These are phyloP conservation scores for Danionella dracula DNA, from an alignment of 2,797 vertebrate species.

Conservation along the genomic window DNA sequence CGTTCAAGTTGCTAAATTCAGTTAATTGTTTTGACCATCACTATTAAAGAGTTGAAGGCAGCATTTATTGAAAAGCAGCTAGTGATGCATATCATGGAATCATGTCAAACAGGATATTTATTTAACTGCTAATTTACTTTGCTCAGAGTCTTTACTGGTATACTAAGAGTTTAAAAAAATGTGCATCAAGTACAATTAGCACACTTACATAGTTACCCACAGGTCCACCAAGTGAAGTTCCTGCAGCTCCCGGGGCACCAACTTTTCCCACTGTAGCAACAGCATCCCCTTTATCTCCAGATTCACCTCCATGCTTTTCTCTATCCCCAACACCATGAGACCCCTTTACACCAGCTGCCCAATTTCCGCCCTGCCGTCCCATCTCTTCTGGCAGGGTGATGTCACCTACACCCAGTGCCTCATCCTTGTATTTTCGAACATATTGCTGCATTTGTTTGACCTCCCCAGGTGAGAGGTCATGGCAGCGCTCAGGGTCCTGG, in stretches of 20 bases:
- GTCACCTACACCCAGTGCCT: constrained; percentile 90
- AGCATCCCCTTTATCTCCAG: constrained; percentile 8
- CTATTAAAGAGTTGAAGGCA: too few species aligned
- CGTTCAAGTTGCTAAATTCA: too few species aligned
- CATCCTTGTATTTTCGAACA: constrained; percentile 92
- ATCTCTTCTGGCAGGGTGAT: constrained; percentile 83
- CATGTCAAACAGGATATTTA: too few species aligned
- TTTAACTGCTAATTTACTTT: too few species aligned
- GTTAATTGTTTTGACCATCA: too few species aligned
- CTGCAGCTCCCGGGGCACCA: constrained; percentile 50
- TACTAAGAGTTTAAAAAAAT: too few species aligned
- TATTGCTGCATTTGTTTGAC: constrained; percentile 94
- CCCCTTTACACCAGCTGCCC: constrained; percentile 7
- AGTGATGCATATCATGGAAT: too few species aligned
- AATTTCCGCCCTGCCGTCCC: constrained; percentile 23
- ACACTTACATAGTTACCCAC: constrained; percentile 79
- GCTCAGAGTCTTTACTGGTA: too few species aligned
- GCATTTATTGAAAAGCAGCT: too few species aligned
- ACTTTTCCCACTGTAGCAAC: constrained; percentile 64
- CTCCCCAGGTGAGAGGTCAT: constrained; percentile 86
- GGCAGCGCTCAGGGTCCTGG: constrained; percentile 92
- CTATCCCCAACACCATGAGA: not conserved
- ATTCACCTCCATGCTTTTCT: not conserved
- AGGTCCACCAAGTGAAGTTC: constrained; percentile 52
- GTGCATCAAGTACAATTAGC: too few species aligned